Evolutionary conservation across 2,888 invertebrate species (phyloP).

Genomic region (Cheilosia vernalis): DNA sequence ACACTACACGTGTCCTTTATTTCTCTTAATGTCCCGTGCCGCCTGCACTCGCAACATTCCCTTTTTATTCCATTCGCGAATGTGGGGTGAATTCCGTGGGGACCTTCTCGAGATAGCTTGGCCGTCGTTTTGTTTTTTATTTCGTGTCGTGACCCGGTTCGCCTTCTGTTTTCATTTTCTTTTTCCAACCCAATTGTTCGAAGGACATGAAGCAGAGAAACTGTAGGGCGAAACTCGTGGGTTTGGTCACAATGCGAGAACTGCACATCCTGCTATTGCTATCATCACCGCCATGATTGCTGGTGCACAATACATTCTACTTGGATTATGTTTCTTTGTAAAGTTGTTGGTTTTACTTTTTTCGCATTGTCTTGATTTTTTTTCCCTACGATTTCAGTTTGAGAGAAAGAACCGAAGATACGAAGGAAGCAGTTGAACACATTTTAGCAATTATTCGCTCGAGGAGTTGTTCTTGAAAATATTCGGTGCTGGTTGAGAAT

Average conservation of each 20-base stretch:
- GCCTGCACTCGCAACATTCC: conserved; percentile 28
- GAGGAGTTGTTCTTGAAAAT: conserved; percentile 72
- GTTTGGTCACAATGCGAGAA: conserved; percentile 44
- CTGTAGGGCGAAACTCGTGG: conserved; percentile 43
- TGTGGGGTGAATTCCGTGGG: conserved; percentile 32
- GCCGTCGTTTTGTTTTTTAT: conserved; percentile 9
- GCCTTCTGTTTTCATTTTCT: conserved; percentile 50
- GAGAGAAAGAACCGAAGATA: conserved; percentile 34
- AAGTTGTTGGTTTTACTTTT: conserved; percentile 45
- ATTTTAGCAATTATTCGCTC: conserved; percentile 74
- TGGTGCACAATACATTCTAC: conserved; percentile 70
- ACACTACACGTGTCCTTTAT: conserved; percentile 49
- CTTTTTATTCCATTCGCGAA: conserved; percentile 16
- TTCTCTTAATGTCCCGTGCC: conserved; percentile 23
- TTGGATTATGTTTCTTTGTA: conserved; percentile 68
- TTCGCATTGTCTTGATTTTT: conserved; percentile 8
- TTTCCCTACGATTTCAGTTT: neutral
- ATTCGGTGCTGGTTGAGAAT: conserved; percentile 30
- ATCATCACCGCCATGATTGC: conserved; percentile 70
- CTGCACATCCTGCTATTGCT: conserved; percentile 69
- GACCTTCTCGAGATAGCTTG: conserved; percentile 43
- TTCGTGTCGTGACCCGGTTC: conserved; percentile 31
- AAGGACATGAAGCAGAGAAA: conserved; percentile 64
- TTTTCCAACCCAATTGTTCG: conserved; percentile 53
- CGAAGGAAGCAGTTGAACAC: conserved; percentile 70